A percentile compares a stretch with the other conserved stretches of the same genome.
Conservation (phyloP, 64 coral and sea anemone genomes). For the Montipora foliosa region DNA sequence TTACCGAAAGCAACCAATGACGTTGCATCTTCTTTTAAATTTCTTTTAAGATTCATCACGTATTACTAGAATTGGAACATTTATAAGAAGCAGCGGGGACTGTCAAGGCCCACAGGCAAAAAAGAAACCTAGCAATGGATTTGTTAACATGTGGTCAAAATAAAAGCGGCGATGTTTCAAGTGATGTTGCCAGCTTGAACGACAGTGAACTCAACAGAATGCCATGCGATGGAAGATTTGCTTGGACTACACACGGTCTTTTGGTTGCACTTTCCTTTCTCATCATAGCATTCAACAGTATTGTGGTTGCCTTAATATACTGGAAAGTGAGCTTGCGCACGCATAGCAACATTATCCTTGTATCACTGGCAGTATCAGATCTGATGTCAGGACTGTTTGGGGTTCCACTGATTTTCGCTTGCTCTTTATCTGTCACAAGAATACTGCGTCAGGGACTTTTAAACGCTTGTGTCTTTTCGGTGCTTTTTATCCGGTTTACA, state of each 20-base stretch:
- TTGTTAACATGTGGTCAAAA: background rate
- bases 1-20: too few species aligned
- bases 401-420: slow-evolving; percentile 40
- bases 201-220: too few species aligned
- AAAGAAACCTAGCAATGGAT: background rate
- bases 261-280: slow-evolving; percentile 13
- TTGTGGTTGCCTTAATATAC: slow-evolving; percentile 51
- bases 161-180: background rate
- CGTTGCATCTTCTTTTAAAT: too few species aligned
- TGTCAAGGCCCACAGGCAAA: background rate
- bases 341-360: slow-evolving; percentile 59
- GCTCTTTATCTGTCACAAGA: background rate
- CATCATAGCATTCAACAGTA: slow-evolving; percentile 56
- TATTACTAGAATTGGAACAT: too few species aligned
- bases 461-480: slow-evolving; percentile 11
- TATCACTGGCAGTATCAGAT: slow-evolving; percentile 74
- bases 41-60: too few species aligned
- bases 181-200: background rate
- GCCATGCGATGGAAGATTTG: background rate
- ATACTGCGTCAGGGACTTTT: background rate
- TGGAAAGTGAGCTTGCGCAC: slow-evolving; percentile 53
- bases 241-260: background rate
- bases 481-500: slow-evolving; percentile 56
- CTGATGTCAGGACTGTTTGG: slow-evolving; percentile 58
- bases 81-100: background rate